Evolutionary conservation across 2,797 vertebrate genomes (phyloP).

Genomic region (Otolemur crassicaudatus): DNA sequence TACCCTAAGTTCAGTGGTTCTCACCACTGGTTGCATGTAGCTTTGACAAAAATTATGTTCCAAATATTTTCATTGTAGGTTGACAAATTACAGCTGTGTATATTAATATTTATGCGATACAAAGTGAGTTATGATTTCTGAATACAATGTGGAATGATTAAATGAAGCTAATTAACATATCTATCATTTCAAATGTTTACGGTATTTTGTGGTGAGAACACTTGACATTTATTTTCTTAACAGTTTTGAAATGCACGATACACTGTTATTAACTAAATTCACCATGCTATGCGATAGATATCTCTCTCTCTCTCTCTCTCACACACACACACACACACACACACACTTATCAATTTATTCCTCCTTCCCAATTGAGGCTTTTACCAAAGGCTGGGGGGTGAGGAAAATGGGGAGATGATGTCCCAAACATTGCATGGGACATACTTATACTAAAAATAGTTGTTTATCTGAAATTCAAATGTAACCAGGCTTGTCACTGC

Average conservation of each 20-base stretch:
- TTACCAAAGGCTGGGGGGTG: neutral
- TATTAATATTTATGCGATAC: neutral
- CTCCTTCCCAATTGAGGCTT: neutral
- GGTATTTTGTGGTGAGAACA: neutral
- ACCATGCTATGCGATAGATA: neutral
- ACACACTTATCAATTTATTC: neutral
- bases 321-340: too few relatives aligned
- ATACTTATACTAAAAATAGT: neutral
- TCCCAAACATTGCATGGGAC: neutral
- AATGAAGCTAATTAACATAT: neutral
- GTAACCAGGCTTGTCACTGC: neutral
- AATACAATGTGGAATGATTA: neutral
- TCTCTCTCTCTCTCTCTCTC: neutral
- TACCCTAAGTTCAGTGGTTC: neutral
- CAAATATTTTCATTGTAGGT: neutral
- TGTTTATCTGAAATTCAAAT: neutral
- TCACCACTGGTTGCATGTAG: neutral
- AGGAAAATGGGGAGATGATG: neutral
- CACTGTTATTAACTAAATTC: neutral
- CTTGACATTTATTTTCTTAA: neutral
- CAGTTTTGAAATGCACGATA: neutral
- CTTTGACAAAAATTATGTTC: neutral
- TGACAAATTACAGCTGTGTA: neutral
- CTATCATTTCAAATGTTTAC: neutral
- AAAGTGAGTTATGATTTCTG: neutral